A percentile compares a stretch with the other conserved stretches of the same genome.
Evolutionary conservation across 2,888 invertebrate species (phyloP).

Genomic region (Agapostemon virescens): DNA sequence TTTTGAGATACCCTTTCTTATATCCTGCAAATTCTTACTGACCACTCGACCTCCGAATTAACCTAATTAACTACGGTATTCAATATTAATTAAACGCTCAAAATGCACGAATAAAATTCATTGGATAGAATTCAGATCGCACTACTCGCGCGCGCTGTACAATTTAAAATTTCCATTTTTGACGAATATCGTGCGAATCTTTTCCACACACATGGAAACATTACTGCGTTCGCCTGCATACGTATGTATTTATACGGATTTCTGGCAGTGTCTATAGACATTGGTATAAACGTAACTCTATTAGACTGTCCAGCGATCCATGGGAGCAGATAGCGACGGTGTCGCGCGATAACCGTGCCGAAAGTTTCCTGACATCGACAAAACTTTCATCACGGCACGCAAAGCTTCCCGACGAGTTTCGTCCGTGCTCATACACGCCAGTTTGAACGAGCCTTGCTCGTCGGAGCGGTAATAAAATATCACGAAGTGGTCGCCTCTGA

Average conservation of each 20-base stretch:
- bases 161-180: too few species aligned
- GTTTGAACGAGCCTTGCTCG: constrained; percentile 30
- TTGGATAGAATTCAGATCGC: too few species aligned
- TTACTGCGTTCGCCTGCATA: constrained; percentile 16
- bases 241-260: constrained; percentile 13
- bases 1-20: too few species aligned
- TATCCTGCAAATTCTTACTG: too few species aligned
- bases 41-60: too few species aligned
- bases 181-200: background rate
- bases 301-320: constrained; percentile 63
- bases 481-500: constrained; percentile 26
- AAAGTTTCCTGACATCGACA: constrained; percentile 51
- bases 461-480: constrained; percentile 56
- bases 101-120: too few species aligned
- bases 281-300: constrained; percentile 61
- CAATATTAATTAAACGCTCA: too few species aligned
- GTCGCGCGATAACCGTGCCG: constrained; percentile 43
- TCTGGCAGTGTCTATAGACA: background rate
- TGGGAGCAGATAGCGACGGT: constrained; percentile 43
- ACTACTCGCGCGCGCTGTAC: too few species aligned
- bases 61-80: too few species aligned
- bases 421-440: constrained; percentile 30
- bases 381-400: constrained; percentile 53
- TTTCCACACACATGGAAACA: background rate
- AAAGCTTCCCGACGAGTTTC: constrained; percentile 36